phyloP scores from a whole-genome alignment of 2,113 vertebrate species.

The Pycnonotus jocosus region DNA sequence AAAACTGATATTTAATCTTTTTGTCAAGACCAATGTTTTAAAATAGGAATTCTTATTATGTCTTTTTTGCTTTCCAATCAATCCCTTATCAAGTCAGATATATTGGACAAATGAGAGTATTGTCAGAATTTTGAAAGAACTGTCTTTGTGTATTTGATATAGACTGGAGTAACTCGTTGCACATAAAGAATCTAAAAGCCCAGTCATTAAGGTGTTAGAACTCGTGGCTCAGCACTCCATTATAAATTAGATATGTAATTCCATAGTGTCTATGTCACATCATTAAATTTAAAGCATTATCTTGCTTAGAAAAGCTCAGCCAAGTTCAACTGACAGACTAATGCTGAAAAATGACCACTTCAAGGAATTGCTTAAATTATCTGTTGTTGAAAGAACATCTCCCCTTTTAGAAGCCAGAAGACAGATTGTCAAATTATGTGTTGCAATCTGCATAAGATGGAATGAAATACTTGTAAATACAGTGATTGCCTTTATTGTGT shows the following conservation, averaged over 20 bases:
- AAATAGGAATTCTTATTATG: neutral
- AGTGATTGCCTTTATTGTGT: neutral
- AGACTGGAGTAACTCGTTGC: neutral
- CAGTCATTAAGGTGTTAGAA: neutral
- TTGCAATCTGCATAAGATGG: neutral
- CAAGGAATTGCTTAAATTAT: neutral
- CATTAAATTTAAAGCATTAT: neutral
- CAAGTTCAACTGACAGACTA: neutral
- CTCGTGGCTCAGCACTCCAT: neutral
- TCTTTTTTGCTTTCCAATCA: neutral
- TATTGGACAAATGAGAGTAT: neutral
- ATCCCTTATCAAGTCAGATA: neutral
- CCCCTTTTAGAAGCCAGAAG: neutral
- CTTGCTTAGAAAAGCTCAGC: neutral
- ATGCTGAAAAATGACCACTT: constrained; percentile 14
- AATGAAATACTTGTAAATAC: neutral
- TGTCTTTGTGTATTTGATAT: neutral
- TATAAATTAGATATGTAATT: neutral
- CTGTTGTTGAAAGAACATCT: neutral
- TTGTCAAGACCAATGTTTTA: neutral
- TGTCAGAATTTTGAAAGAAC: neutral
- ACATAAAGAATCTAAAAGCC: neutral
- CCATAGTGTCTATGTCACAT: neutral
- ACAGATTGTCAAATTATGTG: neutral
- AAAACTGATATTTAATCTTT: neutral